Percentiles rank a stretch among this genome's conserved stretches.
Conservation (phyloP, 2,113 vertebrate genomes). For the Nymphicus hollandicus region DNA sequence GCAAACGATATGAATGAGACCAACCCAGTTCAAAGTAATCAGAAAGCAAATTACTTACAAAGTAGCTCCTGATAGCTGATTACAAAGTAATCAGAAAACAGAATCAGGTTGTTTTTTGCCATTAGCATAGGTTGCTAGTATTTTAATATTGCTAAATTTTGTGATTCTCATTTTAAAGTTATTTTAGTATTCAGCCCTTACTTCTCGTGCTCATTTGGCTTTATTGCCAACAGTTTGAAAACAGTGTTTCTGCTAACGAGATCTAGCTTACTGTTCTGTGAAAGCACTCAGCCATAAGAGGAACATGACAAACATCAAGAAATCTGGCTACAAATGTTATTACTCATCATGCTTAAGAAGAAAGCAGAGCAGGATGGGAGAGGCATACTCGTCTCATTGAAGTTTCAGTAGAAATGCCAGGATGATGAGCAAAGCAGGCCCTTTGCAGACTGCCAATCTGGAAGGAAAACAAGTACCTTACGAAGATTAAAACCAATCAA, state of each 20-base stretch:
- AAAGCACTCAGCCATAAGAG: background rate
- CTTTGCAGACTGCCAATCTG: background rate
- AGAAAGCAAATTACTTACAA: background rate
- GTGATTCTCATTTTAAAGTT: background rate
- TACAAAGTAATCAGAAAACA: background rate
- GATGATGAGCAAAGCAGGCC: no score
- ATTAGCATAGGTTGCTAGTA: background rate
- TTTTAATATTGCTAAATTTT: background rate
- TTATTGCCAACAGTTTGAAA: background rate
- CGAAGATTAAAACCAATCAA: background rate
- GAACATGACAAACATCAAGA: background rate
- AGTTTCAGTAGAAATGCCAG: background rate
- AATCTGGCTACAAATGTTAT: background rate
- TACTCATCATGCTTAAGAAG: background rate
- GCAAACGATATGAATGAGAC: background rate
- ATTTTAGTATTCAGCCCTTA: background rate
- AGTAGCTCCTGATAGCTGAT: background rate
- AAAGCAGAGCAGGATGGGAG: fast-evolving
- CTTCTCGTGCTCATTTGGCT: background rate
- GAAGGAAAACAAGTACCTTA: background rate
- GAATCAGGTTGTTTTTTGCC: background rate
- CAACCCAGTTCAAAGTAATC: background rate
- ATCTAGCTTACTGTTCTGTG: background rate
- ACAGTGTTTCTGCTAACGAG: background rate
- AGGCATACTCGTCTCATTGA: background rate